Evolutionary conservation across 2,797 vertebrate species (phyloP), one percentile per base, ranked within the genome.

Genomic region (Lycodopsis pacificus): DNA sequence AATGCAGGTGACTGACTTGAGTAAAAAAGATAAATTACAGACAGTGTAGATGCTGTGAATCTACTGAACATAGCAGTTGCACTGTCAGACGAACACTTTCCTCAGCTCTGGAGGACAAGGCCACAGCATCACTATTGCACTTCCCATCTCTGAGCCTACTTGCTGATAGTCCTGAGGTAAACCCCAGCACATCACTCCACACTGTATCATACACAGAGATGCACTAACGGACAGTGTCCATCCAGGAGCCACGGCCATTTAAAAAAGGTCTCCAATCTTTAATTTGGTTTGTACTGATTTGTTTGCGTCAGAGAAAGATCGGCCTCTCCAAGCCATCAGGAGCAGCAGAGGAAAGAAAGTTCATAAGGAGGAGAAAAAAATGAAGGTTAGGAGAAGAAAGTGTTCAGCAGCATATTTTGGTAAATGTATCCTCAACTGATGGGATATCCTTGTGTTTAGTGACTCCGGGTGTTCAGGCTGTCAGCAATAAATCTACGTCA

Each of bases 91-190:
- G 19, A 73, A 27, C 36, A 62, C 30, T 25, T 11, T 40, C 20
- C 15, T 53, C 42, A 13, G 6, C 32, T 46, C 34, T 66, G 68
- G 48, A 69, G 61, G 32, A 65, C 13, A 17, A 75, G 54, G n/a
- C 54, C 27, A 53, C 19, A 62, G 40, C n/a, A 34, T 38, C 5
- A 22, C 42, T 13, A 7, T 15, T 2, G 2, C 9, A 34, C 61
- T 25, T 7, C 46, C 25, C 48, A 51, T 51, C 20, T 10, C 49
- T 22, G 10, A n/a, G 49, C 32, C 54, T 34, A 59, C 22, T 15
- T 40, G 36, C 42, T 73, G 27, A 62, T 69, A 25, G 9, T 65
- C 72, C 53, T 62, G 61, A 64, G 68, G 48, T 73, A 53, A 79
- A 73, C 38, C 64, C 4, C 73, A 71, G 13, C 27, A 57, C 56